A percentile compares a stretch with the other conserved stretches of the same genome.
Evolutionary conservation across 2,888 invertebrate species (phyloP).

Genomic region (Dryobotodes eremita): DNA sequence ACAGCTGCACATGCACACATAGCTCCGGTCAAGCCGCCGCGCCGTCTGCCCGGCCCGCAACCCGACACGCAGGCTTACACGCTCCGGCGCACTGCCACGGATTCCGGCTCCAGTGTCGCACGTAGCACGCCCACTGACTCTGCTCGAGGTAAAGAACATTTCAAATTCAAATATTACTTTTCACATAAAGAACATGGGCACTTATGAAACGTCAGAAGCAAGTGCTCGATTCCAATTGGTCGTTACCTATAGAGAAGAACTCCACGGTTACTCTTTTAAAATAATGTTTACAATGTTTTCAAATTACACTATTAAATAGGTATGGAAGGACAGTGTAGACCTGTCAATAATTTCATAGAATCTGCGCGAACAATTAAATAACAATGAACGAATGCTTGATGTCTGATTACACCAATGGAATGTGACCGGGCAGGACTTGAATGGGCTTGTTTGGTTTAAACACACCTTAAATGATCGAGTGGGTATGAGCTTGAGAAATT

Average conservation of each 20-base stretch:
- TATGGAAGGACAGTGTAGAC: neutral
- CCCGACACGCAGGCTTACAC: constrained; percentile 72
- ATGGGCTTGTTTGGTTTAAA: neutral
- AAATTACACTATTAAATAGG: neutral
- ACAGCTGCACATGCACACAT: constrained; percentile 4
- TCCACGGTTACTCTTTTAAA: neutral
- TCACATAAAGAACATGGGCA: neutral
- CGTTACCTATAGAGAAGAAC: neutral
- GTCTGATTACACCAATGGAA: neutral
- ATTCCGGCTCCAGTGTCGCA: constrained; percentile 70
- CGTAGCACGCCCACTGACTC: constrained; percentile 17
- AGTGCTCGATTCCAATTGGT: neutral
- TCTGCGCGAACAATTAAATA: neutral
- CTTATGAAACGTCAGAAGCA: neutral
- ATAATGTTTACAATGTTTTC: neutral
- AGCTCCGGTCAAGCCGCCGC: constrained; percentile 60
- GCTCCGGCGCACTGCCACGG: constrained; percentile 72
- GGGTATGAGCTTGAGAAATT: neutral
- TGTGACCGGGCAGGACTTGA: neutral
- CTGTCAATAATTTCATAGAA: neutral
- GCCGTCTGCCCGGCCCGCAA: constrained; percentile 67
- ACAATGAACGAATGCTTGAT: neutral
- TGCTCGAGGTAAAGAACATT: constrained; percentile 1
- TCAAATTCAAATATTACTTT: neutral
- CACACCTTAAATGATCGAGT: neutral